phyloP scores from a whole-genome alignment of 2,888 invertebrate genomes.

The Epicampocera succincta region DNA sequence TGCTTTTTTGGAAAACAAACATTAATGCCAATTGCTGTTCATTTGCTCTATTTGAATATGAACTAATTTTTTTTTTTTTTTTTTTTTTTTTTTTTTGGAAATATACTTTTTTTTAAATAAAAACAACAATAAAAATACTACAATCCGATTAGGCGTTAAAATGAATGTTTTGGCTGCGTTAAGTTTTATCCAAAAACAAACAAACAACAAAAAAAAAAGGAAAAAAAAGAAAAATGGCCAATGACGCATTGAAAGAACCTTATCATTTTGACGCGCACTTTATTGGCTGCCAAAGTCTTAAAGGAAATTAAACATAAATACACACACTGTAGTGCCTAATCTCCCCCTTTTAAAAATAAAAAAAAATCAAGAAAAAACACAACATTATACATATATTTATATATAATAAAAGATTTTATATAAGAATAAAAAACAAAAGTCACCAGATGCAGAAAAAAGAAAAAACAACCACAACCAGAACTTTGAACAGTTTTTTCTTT shows the following conservation, averaged over 20 bases:
- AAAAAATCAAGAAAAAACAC: slow-evolving; percentile 56
- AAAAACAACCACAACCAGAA: slow-evolving; percentile 60
- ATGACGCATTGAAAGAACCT: not conserved
- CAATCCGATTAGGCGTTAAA: not conserved
- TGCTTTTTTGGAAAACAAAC: slow-evolving; percentile 45
- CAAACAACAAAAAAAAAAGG: too few species aligned
- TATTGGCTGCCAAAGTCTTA: slow-evolving; percentile 49
- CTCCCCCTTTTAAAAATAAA: slow-evolving; percentile 75
- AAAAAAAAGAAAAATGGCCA: too few species aligned
- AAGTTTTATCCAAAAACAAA: not conserved
- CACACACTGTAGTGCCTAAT: slow-evolving; percentile 80
- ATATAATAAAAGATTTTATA: slow-evolving; percentile 68
- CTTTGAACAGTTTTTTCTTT: slow-evolving; percentile 50
- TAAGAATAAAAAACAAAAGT: slow-evolving; percentile 18
- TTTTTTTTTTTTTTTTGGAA: slow-evolving; percentile 60
- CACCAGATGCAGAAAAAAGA: slow-evolving; percentile 29
- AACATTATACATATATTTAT: slow-evolving; percentile 63
- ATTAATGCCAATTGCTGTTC: slow-evolving; percentile 11
- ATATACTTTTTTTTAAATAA: slow-evolving; percentile 52
- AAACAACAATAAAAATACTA: slow-evolving; percentile 42
- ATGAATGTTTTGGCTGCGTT: not conserved
- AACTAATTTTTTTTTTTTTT: slow-evolving; percentile 48
- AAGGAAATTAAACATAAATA: slow-evolving; percentile 64
- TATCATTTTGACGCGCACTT: slow-evolving; percentile 33
- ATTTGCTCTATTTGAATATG: slow-evolving; percentile 65